Base-by-base conservation (phyloP, 2,797 vertebrate genomes). In the Coregonus ussuriensis region DNA sequence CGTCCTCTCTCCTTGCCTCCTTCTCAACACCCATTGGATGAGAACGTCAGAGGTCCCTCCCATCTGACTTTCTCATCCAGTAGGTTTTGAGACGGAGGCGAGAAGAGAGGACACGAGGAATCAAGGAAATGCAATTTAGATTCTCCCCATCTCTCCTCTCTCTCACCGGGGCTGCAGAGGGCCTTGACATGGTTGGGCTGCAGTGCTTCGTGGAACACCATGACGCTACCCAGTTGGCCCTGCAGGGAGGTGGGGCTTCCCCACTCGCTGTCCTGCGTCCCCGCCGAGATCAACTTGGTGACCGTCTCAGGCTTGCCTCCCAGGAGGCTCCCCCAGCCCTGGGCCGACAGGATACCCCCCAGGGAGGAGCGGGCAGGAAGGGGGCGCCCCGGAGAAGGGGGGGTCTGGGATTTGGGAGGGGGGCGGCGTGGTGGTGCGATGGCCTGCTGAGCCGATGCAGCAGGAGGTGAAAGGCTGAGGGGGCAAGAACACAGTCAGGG, bases 211-310 rank as follows among this genome's bases (percentile, higher is more conserved):
- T 95, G 95, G 72, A 99, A 99, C 77, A 98, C 90, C 86, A 96
- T 95, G 77, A 99, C 97, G 25, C 96, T 95, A 0, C 97, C 97
- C 72, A 99, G 93, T 0, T 99, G 98, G 41, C 98, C 98, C 88
- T 98, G 97, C 83, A 99, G 88, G 21, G 98, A 99, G 4, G 98
- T 99, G 21, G 98, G 98, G 81, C 96, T 96, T 1, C 98, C 98
- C 98, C 98, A 99, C 85, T 99, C 98, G 67, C 97, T 98, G 91
- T 99, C 98, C 87, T 99, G 98, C 18, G 98, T 99, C 68, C 98
- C 98, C 0, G 98, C 98, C 0, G 98, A 99, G 90, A 99, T 99
- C 79, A 97, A 89, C 87, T 98, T 99, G 1, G 96, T 97, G 87
- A 97, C 80, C 0, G 95, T 91, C 88, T 98, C 97, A 0, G 95